These are phyloP conservation scores for Neelides folsomi DNA, from an alignment of 2,888 invertebrate genomes.

Conservation along the genomic window DNA sequence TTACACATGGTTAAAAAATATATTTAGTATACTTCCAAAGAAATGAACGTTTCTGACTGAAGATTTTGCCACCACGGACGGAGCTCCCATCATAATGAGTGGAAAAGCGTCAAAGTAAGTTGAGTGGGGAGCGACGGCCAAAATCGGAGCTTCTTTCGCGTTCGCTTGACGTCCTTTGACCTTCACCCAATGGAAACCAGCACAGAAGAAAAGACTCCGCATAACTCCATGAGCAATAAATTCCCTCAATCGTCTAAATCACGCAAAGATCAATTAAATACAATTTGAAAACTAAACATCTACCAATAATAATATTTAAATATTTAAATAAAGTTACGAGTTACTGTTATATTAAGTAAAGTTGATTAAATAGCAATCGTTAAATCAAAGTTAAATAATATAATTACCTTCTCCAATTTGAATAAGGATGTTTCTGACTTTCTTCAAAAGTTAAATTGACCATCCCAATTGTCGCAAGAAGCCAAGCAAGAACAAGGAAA, in stretches of 20 bases:
- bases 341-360: too few species aligned
- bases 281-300: too few species aligned
- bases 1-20: too few species aligned
- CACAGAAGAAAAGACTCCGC: conserved; percentile 60
- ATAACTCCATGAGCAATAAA: conserved; percentile 40
- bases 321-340: too few species aligned
- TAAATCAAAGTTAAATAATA: too few species aligned
- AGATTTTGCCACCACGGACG: conserved; percentile 78
- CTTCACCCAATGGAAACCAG: conserved; percentile 68
- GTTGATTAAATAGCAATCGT: too few species aligned
- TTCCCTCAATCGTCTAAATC: conserved; percentile 16
- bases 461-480: conserved; percentile 68
- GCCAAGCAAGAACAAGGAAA: conserved; percentile 67
- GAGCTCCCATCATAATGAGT: conserved; percentile 41
- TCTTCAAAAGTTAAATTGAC: conserved; percentile 63
- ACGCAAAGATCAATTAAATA: not conserved
- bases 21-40: conserved; percentile 93
- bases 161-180: conserved; percentile 62
- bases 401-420: too few species aligned
- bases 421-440: too few species aligned
- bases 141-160: conserved; percentile 64
- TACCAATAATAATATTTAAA: too few species aligned
- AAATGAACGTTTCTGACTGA: conserved; percentile 69
- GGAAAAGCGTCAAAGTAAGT: conserved; percentile 59
- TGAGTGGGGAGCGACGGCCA: conserved; percentile 81